Percentiles rank a stretch among this genome's conserved stretches.
phyloP scores from a whole-genome alignment of 2,888 invertebrate species.

The Venusia cambrica region DNA sequence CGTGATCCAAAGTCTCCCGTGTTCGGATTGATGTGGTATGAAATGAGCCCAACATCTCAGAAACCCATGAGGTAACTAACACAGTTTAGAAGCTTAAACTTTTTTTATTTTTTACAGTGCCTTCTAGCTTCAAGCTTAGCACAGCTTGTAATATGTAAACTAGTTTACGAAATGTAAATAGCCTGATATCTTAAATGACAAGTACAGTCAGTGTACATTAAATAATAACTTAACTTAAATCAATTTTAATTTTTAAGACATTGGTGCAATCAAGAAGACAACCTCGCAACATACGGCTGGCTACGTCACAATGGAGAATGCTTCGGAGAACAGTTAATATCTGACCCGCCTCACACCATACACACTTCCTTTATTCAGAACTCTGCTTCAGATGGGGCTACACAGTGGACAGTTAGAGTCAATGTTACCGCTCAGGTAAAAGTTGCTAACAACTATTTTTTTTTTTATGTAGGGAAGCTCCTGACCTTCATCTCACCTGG shows the following conservation, averaged over 20 bases:
- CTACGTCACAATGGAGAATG: conserved; percentile 93
- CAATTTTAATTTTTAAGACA: conserved; percentile 83
- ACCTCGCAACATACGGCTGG: conserved; percentile 93
- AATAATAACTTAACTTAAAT: background rate
- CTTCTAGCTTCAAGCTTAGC: no score
- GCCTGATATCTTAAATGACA: no score
- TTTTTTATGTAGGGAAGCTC: no score
- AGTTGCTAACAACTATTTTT: background rate
- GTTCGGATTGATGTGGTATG: conserved; percentile 98
- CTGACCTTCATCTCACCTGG: no score
- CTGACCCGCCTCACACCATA: conserved; percentile 88
- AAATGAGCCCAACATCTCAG: conserved; percentile 84
- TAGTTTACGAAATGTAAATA: no score
- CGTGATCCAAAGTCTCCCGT: conserved; percentile 93
- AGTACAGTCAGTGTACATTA: no score
- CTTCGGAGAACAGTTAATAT: conserved; percentile 95
- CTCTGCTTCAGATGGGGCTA: conserved; percentile 86
- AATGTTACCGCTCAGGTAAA: conserved; percentile 59
- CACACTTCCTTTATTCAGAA: conserved; percentile 94
- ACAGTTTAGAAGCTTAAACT: no score
- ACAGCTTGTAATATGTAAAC: no score
- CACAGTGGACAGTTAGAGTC: conserved; percentile 96
- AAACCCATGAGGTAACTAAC: conserved; percentile 85
- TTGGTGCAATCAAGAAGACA: conserved; percentile 95
- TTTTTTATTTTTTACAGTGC: no score